Conservation (phyloP, 2,888 invertebrate genomes). For the Bimastos eiseni region DNA sequence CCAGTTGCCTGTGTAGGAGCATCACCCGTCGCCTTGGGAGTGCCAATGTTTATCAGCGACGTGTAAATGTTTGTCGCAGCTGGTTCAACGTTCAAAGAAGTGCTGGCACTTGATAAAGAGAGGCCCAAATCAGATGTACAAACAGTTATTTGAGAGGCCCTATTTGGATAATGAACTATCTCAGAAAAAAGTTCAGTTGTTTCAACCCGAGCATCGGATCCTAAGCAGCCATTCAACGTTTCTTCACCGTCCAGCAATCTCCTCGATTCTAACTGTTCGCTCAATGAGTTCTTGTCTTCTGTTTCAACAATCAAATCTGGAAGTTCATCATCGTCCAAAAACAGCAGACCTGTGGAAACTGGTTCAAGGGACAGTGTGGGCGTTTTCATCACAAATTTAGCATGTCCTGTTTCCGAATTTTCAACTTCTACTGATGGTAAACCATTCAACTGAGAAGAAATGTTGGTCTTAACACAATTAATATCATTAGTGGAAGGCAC, state of each 20-base stretch:
- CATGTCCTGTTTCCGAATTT: background rate
- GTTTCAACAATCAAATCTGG: background rate
- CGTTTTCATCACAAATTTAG: background rate
- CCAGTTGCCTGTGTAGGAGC: background rate
- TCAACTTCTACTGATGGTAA: background rate
- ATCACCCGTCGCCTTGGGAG: too few relatives aligned
- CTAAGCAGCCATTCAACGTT: background rate
- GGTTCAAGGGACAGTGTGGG: background rate
- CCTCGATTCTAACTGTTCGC: background rate
- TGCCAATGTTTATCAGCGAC: background rate
- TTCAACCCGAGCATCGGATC: background rate
- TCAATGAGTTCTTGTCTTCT: background rate
- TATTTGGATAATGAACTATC: background rate
- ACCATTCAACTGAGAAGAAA: background rate
- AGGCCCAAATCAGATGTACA: background rate
- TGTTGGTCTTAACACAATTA: background rate
- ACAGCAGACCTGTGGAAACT: background rate
- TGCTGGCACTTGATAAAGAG: background rate
- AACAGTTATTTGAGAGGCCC: background rate
- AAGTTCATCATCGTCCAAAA: conserved; percentile 15
- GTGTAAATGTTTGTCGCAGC: background rate
- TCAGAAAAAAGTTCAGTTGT: background rate
- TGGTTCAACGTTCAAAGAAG: background rate
- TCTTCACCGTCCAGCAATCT: background rate
- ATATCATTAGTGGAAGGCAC: background rate